These are phyloP conservation scores for Linepithema humile DNA, from an alignment of 1,140 invertebrate genomes.

Conservation along the genomic window DNA sequence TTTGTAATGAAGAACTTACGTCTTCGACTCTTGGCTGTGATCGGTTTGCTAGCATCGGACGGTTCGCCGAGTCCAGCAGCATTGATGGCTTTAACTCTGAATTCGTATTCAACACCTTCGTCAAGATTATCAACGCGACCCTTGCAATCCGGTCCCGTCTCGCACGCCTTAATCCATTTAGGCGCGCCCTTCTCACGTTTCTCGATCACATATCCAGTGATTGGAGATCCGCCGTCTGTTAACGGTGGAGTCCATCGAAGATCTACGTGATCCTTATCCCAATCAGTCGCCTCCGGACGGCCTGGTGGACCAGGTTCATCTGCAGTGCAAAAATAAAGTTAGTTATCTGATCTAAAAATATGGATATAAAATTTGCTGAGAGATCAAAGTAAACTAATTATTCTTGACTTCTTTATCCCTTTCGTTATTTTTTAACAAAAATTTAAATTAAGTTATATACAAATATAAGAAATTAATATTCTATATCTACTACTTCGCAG, in stretches of 20 bases:
- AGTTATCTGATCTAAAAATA: background rate
- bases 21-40: constrained; percentile 94
- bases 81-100: constrained; percentile 93
- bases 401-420: background rate
- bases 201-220: constrained; percentile 97
- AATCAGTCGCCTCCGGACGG: constrained; percentile 94
- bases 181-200: constrained; percentile 94
- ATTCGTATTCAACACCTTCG: constrained; percentile 95
- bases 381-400: background rate
- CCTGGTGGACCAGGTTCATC: constrained; percentile 96
- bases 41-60: constrained; percentile 89
- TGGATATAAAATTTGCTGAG: background rate
- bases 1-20: constrained; percentile 85
- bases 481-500: background rate
- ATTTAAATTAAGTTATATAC: background rate
- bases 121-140: constrained; percentile 92
- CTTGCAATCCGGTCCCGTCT: constrained; percentile 92
- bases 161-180: constrained; percentile 94
- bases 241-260: constrained; percentile 95
- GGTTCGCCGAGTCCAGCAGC: constrained; percentile 92
- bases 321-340: constrained; percentile 79
- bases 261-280: constrained; percentile 97
- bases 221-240: constrained; percentile 96
- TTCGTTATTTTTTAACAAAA: background rate
- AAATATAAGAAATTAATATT: background rate